Evolutionary conservation across 2,113 vertebrate genomes (phyloP).

Genomic region (Pelobates fuscus): DNA sequence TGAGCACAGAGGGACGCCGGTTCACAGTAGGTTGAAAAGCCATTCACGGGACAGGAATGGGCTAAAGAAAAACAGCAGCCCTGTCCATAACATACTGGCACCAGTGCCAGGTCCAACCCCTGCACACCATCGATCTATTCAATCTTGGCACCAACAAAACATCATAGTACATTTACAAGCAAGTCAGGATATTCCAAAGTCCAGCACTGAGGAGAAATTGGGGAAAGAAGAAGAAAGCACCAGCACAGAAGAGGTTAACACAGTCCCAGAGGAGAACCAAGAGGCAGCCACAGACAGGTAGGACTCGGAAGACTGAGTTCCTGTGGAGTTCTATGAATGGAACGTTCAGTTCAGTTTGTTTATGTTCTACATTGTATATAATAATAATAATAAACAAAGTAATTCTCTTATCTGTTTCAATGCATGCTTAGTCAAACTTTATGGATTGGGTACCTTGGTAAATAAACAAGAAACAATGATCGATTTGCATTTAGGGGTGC

Average conservation of each 20-base stretch:
- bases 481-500: too few relatives aligned
- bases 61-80: slow-evolving; percentile 83
- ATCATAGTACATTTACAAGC: slow-evolving; percentile 76
- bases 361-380: too few relatives aligned
- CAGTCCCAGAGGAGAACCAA: slow-evolving; percentile 70
- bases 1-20: slow-evolving; percentile 83
- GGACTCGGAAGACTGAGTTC: slow-evolving; percentile 60
- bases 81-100: slow-evolving; percentile 83
- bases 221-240: slow-evolving; percentile 71
- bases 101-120: slow-evolving; percentile 79
- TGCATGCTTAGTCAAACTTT: too few relatives aligned
- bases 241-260: slow-evolving; percentile 73
- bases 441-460: too few relatives aligned
- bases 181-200: slow-evolving; percentile 76
- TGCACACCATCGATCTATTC: slow-evolving; percentile 74
- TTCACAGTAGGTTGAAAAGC: slow-evolving; percentile 86
- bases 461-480: too few relatives aligned
- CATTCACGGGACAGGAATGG: slow-evolving; percentile 86
- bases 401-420: too few relatives aligned
- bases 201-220: slow-evolving; percentile 62
- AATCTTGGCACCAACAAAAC: slow-evolving; percentile 81
- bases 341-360: too few relatives aligned
- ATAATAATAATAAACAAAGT: too few relatives aligned
- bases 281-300: slow-evolving; percentile 86
- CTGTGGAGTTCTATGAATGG: too few relatives aligned